Evolutionary conservation across 2,113 vertebrate genomes (phyloP).

Genomic region (Miniopterus natalensis): DNA sequence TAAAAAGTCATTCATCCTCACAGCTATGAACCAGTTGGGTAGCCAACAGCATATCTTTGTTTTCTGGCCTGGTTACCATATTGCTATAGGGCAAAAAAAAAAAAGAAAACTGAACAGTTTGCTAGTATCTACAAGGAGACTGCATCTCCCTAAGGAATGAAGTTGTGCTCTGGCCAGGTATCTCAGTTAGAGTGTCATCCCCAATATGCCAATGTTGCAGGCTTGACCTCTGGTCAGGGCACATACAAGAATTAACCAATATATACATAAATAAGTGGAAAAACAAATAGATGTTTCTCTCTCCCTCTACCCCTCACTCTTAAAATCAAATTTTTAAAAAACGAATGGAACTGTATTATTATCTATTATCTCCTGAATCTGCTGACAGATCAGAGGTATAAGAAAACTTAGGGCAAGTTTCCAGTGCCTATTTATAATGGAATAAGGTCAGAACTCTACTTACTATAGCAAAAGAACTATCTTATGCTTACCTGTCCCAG

Average conservation of each 20-base stretch:
- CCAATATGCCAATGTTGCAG: not conserved
- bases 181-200: not conserved
- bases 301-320: no score
- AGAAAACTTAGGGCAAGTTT: constrained; percentile 3
- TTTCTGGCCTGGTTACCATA: not conserved
- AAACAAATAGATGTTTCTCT: not conserved
- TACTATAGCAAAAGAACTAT: not conserved
- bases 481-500: not conserved
- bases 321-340: not conserved
- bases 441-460: not conserved
- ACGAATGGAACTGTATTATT: not conserved
- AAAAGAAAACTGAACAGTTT: not conserved
- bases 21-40: not conserved
- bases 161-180: not conserved
- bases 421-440: not conserved
- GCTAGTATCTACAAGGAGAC: not conserved
- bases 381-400: not conserved
- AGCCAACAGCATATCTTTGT: not conserved
- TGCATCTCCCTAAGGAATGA: not conserved
- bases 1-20: not conserved
- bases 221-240: not conserved
- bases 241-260: not conserved
- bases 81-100: not conserved
- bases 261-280: not conserved
- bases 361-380: constrained; percentile 16